Percentiles rank a stretch among this genome's conserved stretches.
Evolutionary conservation across 1,140 invertebrate genomes (phyloP).

Genomic region (Pteromalus puparum): DNA sequence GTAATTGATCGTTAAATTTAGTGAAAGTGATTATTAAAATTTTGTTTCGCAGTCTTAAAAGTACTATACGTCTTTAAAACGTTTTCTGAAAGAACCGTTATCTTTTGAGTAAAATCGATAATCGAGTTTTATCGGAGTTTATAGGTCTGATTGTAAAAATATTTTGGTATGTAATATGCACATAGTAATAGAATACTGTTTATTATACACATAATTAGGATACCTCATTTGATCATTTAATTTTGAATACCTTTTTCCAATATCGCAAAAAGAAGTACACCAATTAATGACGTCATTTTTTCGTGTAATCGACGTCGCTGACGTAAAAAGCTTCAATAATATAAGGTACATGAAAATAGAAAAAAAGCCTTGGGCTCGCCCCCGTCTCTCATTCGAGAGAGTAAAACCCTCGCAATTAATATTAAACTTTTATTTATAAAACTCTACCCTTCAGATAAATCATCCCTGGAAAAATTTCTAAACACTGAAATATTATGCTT

Average conservation of each 20-base stretch:
- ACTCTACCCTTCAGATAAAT: background rate
- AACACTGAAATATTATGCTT: background rate
- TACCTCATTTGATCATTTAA: too few relatives aligned
- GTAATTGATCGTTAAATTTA: too few relatives aligned
- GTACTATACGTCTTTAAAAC: too few relatives aligned
- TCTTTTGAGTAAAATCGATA: too few relatives aligned
- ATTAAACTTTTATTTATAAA: slow-evolving; percentile 9
- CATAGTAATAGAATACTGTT: too few relatives aligned
- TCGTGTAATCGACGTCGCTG: background rate
- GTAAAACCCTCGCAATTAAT: background rate
- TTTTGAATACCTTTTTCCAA: background rate
- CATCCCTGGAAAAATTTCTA: background rate
- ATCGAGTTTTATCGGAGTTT: too few relatives aligned
- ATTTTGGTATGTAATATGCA: too few relatives aligned
- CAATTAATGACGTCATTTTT: background rate
- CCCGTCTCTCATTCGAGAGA: background rate
- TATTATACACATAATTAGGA: too few relatives aligned
- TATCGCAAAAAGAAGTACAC: background rate
- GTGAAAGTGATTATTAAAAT: too few relatives aligned
- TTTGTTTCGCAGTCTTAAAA: too few relatives aligned
- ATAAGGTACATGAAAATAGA: background rate
- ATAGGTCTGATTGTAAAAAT: too few relatives aligned
- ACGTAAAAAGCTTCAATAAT: background rate
- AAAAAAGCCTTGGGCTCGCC: slow-evolving; percentile 6
- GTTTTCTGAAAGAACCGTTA: too few relatives aligned